phyloP scores from a whole-genome alignment of 2,888 invertebrate species.

The Himalopsyche japonica region DNA sequence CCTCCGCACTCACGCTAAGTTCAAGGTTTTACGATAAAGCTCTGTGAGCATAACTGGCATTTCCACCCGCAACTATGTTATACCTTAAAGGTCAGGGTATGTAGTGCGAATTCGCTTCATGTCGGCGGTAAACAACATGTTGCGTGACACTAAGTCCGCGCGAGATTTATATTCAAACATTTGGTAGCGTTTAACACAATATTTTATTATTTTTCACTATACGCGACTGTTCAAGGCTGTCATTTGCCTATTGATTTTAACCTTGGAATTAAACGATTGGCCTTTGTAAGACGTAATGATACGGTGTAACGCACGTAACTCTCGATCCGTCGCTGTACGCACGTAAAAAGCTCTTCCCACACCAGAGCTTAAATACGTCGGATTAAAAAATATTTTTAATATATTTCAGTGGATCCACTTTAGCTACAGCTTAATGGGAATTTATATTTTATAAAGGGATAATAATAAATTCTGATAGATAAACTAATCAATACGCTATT shows the following conservation, averaged over 20 bases:
- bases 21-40: constrained; percentile 13
- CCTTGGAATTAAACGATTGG: neutral
- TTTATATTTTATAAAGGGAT: no score
- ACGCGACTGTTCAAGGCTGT: neutral
- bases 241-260: neutral
- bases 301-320: neutral
- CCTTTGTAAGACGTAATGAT: neutral
- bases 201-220: constrained; percentile 3
- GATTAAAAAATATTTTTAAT: neutral
- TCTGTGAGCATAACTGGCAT: neutral
- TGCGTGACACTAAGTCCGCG: constrained; percentile 7
- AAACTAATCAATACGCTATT: no score
- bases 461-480: no score
- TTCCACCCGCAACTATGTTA: neutral
- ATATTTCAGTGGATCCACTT: neutral
- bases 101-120: neutral
- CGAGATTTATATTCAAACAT: neutral
- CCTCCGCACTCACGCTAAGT: constrained; percentile 9
- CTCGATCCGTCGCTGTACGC: neutral
- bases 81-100: constrained; percentile 14
- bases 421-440: neutral
- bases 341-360: neutral
- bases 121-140: constrained; percentile 18
- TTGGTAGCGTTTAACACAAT: neutral
- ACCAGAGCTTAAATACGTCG: neutral